A percentile compares a stretch with the other conserved stretches of the same genome.
These are phyloP conservation scores for Balearica regulorum DNA, from an alignment of 2,797 vertebrate species.

Conservation along the genomic window DNA sequence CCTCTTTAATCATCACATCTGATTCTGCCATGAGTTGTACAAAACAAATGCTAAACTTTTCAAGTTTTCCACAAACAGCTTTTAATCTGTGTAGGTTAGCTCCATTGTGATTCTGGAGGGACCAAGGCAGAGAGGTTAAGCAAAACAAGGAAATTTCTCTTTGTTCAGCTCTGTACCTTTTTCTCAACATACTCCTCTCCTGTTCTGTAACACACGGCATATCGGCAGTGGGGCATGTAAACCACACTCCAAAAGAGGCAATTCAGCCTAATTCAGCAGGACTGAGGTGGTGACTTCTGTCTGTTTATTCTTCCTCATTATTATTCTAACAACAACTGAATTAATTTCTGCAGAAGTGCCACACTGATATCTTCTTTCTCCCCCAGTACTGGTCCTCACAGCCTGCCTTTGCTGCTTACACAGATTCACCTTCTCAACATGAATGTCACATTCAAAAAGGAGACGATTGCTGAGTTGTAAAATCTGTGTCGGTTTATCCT, in stretches of 20 bases:
- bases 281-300: background rate
- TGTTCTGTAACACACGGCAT: background rate
- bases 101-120: background rate
- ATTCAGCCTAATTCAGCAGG: background rate
- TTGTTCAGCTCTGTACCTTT: background rate
- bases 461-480: background rate
- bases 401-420: background rate
- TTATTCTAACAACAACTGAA: background rate
- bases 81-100: background rate
- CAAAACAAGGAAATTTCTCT: background rate
- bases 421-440: background rate
- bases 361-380: background rate
- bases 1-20: background rate
- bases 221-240: accelerated
- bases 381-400: background rate
- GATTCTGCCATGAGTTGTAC: background rate
- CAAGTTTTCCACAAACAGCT: background rate
- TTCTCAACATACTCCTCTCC: background rate
- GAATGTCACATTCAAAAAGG: background rate
- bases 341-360: background rate
- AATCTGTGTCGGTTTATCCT: background rate
- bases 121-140: background rate
- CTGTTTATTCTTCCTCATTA: background rate
- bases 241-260: background rate
- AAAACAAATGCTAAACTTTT: background rate